Evolutionary conservation across 2,113 vertebrate genomes (phyloP).

Genomic region (Solea senegalensis): DNA sequence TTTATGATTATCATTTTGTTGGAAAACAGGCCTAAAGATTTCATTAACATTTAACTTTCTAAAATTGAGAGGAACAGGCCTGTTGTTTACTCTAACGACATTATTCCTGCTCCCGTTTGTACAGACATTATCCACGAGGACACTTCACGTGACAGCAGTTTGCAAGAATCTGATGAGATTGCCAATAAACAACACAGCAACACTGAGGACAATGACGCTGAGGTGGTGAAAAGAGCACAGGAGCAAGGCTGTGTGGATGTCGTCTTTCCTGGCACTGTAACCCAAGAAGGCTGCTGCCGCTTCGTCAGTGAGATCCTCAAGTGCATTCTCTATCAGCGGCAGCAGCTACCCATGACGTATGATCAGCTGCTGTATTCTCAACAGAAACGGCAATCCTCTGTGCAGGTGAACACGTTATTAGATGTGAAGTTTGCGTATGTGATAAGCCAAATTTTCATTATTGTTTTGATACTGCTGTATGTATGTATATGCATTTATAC

Average conservation of each 20-base stretch:
- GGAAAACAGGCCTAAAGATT: background rate
- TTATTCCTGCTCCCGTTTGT: slow-evolving; percentile 13
- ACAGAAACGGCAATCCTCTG: slow-evolving; percentile 71
- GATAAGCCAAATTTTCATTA: no score
- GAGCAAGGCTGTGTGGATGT: slow-evolving; percentile 83
- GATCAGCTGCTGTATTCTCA: slow-evolving; percentile 89
- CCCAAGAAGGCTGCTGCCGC: slow-evolving; percentile 87
- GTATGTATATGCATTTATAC: no score
- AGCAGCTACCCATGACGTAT: slow-evolving; percentile 95
- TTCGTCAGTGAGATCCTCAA: slow-evolving; percentile 94
- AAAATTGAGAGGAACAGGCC: background rate
- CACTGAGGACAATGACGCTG: slow-evolving; percentile 50
- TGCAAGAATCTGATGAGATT: background rate
- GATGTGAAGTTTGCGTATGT: no score
- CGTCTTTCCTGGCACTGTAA: slow-evolving; percentile 86
- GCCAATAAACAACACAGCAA: slow-evolving; percentile 15
- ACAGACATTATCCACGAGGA: slow-evolving; percentile 32
- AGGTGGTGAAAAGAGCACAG: slow-evolving; percentile 63
- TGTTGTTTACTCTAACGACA: slow-evolving; percentile 12
- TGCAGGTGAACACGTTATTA: slow-evolving; percentile 50
- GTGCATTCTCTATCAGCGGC: slow-evolving; percentile 92
- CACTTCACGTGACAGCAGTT: slow-evolving; percentile 5
- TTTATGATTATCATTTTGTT: background rate
- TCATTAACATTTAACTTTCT: slow-evolving; percentile 9
- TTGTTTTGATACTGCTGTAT: no score